phyloP scores from a whole-genome alignment of 2,113 vertebrate species.

The pig (Sus scrofa) region T2T-Sscrofa CM000814.6:10134501-10135000 shows the following conservation, averaged over 20 bases:
- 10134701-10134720: neutral
- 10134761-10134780: neutral
- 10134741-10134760: neutral
- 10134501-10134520: neutral
- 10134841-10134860: neutral
- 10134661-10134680: neutral
- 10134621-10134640: neutral
- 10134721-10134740: neutral
- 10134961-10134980: fast-evolving
- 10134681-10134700: neutral
- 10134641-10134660: neutral
- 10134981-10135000: neutral
- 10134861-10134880: neutral
- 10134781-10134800: neutral
- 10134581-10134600: neutral
- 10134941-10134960: neutral
- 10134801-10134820: neutral
- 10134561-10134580: neutral
- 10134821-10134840: neutral
- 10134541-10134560: neutral
- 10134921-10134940: neutral
- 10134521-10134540: neutral
- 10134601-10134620: neutral
- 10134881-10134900: neutral
- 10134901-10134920: neutral